These are phyloP conservation scores for Cephonodes hylas DNA, from an alignment of 2,888 invertebrate species.

Conservation along the genomic window DNA sequence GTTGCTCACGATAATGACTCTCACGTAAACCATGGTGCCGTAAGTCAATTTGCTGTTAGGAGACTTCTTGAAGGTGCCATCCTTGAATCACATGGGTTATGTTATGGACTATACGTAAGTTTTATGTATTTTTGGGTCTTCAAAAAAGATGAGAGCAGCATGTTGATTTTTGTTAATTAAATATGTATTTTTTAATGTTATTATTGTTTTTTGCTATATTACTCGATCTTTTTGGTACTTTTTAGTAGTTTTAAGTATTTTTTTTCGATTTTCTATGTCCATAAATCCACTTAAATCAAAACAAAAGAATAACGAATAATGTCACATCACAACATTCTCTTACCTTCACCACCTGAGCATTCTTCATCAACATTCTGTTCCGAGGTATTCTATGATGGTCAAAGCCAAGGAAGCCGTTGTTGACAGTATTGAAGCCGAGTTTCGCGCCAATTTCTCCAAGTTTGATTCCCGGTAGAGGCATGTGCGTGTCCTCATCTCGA, in stretches of 20 bases:
- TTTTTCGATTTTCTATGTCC: no score
- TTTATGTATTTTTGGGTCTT: background rate
- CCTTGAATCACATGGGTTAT: slow-evolving; percentile 60
- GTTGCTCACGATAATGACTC: slow-evolving; percentile 89
- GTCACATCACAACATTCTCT: slow-evolving; percentile 1
- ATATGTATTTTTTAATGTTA: no score
- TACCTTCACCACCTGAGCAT: slow-evolving; percentile 88
- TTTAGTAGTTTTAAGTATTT: no score
- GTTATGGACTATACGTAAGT: background rate
- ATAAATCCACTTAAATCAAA: no score
- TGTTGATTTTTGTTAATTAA: no score
- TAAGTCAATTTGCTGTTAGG: slow-evolving; percentile 91
- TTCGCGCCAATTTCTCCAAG: slow-evolving; percentile 97
- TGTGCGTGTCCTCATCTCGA: slow-evolving; percentile 93
- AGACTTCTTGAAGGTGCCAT: slow-evolving; percentile 91
- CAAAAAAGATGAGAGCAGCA: no score
- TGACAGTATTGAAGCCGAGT: slow-evolving; percentile 92
- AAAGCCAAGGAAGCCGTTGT: slow-evolving; percentile 96
- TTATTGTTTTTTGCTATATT: no score
- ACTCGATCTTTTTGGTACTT: no score
- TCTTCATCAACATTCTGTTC: slow-evolving; percentile 95
- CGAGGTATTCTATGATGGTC: slow-evolving; percentile 93
- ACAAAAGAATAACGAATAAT: slow-evolving; percentile 19
- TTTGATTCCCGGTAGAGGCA: slow-evolving; percentile 91
- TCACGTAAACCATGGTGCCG: slow-evolving; percentile 95